phyloP scores from a whole-genome alignment of 1,140 invertebrate genomes.

The Philopotamus ludificatus region DNA sequence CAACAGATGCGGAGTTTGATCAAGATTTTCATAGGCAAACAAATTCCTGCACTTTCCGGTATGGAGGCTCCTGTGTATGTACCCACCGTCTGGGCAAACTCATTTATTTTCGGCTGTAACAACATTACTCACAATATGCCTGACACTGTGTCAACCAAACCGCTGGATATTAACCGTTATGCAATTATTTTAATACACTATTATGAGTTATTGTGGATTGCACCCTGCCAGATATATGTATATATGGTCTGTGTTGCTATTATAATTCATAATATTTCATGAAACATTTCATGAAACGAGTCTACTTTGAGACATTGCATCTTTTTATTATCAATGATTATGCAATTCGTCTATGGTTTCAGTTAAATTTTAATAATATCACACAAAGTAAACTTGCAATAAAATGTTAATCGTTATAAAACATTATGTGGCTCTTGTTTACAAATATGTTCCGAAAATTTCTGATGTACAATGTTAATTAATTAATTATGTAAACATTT shows the following conservation, averaged over 20 bases:
- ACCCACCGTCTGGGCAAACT: slow-evolving; percentile 36
- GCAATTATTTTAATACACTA: neutral
- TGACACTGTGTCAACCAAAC: neutral
- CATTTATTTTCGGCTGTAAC: slow-evolving; percentile 24
- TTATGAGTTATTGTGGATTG: neutral
- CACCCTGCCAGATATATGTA: no score
- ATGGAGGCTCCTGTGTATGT: slow-evolving; percentile 14
- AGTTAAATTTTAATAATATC: no score
- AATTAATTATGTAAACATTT: neutral
- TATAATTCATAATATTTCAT: no score
- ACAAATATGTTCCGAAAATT: no score
- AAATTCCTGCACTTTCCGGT: slow-evolving; percentile 37
- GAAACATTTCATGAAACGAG: no score
- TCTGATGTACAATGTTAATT: neutral
- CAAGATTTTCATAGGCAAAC: slow-evolving; percentile 38
- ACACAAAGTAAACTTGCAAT: no score
- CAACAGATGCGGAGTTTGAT: slow-evolving; percentile 1
- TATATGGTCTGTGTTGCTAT: no score
- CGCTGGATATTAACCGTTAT: neutral
- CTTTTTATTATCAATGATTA: no score
- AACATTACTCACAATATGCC: slow-evolving; percentile 11
- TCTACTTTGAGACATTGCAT: no score
- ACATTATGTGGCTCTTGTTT: no score
- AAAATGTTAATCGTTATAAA: no score
- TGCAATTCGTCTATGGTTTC: no score